Conservation (phyloP, 2,797 vertebrate genomes). For the Pitangus sulphuratus region DNA sequence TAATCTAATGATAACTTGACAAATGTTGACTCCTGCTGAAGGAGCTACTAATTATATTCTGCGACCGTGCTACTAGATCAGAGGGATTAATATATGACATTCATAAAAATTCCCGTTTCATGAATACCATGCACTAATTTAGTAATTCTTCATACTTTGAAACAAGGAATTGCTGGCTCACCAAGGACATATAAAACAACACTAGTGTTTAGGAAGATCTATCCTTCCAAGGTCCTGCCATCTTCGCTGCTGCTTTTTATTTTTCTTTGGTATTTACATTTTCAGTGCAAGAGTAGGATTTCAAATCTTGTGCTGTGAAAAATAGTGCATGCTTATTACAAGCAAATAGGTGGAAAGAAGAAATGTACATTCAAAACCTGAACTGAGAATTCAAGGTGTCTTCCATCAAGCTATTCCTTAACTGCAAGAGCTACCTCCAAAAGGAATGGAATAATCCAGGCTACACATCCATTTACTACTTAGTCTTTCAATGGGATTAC, state of each 20-base stretch:
- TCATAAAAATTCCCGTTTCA: background rate
- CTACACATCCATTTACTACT: background rate
- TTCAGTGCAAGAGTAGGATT: background rate
- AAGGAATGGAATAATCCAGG: background rate
- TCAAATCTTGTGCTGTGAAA: background rate
- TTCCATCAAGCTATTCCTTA: background rate
- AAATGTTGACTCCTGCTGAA: background rate
- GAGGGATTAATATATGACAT: background rate
- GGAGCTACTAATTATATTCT: constrained; percentile 29
- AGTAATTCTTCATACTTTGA: background rate
- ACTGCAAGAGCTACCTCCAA: background rate
- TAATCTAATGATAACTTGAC: background rate
- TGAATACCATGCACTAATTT: background rate
- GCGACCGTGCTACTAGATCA: background rate
- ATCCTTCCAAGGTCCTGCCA: background rate
- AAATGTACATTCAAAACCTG: background rate
- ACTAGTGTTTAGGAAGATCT: background rate
- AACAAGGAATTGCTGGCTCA: background rate
- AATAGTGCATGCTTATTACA: background rate
- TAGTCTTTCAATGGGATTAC: background rate
- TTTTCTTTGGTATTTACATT: background rate
- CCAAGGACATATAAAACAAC: background rate
- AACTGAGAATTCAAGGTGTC: background rate
- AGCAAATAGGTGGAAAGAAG: background rate
- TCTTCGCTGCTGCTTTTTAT: background rate